Percentiles rank a stretch among this genome's conserved stretches.
These are phyloP conservation scores for Platanista minor DNA, from an alignment of 2,113 vertebrate genomes.

Conservation along the genomic window DNA sequence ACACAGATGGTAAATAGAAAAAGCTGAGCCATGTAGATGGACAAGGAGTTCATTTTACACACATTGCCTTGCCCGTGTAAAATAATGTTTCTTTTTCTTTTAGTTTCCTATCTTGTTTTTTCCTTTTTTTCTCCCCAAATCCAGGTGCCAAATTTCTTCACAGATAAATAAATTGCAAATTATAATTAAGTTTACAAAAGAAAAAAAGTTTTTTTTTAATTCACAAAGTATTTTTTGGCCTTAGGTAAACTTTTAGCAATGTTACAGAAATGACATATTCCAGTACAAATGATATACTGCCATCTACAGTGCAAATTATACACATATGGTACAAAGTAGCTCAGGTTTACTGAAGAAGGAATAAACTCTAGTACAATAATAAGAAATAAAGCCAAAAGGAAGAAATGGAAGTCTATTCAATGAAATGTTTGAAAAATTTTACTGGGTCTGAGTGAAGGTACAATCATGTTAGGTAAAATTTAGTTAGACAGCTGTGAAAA, in stretches of 20 bases:
- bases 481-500: constrained; percentile 42
- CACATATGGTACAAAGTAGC: constrained; percentile 35
- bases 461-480: constrained; percentile 57
- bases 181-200: constrained; percentile 66
- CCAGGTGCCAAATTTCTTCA: constrained; percentile 64
- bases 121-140: constrained; percentile 49
- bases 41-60: constrained; percentile 52
- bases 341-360: constrained; percentile 54
- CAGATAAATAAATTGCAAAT: constrained; percentile 48
- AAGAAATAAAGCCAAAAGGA: constrained; percentile 49
- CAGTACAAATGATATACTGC: constrained; percentile 66
- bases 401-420: constrained; percentile 47
- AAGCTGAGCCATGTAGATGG: constrained; percentile 37
- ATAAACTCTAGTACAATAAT: constrained; percentile 16
- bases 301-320: constrained; percentile 68
- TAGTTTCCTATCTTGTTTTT: constrained; percentile 57
- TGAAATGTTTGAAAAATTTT: constrained; percentile 58
- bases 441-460: constrained; percentile 52
- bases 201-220: constrained; percentile 38
- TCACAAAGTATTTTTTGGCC: constrained; percentile 39
- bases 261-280: constrained; percentile 27
- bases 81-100: constrained; percentile 57
- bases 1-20: neutral
- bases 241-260: neutral
- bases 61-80: constrained; percentile 60